Evolutionary conservation across 2,888 invertebrate genomes (phyloP).

Genomic region (Caenorhabditis sulstoni): DNA sequence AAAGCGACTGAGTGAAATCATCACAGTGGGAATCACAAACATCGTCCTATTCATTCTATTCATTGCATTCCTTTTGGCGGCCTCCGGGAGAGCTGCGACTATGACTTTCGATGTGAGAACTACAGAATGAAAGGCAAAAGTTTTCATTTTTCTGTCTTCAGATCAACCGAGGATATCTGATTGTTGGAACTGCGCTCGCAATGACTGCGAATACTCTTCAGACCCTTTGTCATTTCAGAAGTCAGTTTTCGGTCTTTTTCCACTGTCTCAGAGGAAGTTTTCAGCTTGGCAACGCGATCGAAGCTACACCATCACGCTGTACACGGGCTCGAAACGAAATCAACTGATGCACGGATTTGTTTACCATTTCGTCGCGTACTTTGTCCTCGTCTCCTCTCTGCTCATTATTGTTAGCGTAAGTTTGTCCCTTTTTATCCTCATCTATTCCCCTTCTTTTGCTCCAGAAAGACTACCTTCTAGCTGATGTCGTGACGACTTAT

Average conservation of each 20-base stretch:
- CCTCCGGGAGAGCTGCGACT: conserved; percentile 60
- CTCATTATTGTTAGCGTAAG: conserved; percentile 54
- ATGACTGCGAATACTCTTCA: conserved; percentile 59
- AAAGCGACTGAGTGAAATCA: conserved; percentile 57
- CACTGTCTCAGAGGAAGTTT: too few relatives aligned
- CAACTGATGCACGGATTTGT: conserved; percentile 61
- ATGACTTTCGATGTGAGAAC: conserved; percentile 52
- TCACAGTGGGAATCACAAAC: conserved; percentile 59
- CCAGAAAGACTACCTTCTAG: conserved; percentile 50
- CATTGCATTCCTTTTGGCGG: conserved; percentile 54
- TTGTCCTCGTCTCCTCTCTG: conserved; percentile 53
- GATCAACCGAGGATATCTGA: conserved; percentile 53
- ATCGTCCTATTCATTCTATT: conserved; percentile 50
- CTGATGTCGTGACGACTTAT: conserved; percentile 57
- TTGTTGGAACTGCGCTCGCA: conserved; percentile 57
- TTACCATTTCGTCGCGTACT: conserved; percentile 61
- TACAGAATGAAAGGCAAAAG: too few relatives aligned
- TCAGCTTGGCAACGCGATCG: conserved; percentile 57
- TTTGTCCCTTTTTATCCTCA: not conserved
- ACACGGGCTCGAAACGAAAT: conserved; percentile 41
- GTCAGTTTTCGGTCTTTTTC: conserved; percentile 11
- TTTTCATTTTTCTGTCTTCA: conserved; percentile 29
- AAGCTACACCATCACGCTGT: conserved; percentile 15
- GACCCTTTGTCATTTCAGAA: conserved; percentile 54
- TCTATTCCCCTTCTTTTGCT: not conserved